A percentile compares a stretch with the other conserved stretches of the same genome.
phyloP scores from a whole-genome alignment of 2,113 vertebrate genomes.

The Microcebus ravelobensis region DNA sequence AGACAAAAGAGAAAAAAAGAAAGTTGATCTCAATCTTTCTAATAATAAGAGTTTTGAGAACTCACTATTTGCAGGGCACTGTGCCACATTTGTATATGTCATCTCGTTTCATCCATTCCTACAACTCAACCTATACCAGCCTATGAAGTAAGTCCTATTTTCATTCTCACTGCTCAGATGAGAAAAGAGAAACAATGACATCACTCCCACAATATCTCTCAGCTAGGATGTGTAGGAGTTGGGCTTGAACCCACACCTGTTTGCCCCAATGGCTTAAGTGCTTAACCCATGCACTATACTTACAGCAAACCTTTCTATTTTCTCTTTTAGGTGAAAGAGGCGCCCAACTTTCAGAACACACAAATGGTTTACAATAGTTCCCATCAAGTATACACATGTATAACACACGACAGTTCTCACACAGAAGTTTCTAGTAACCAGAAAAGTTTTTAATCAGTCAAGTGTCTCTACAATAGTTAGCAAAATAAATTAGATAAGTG shows the following conservation, averaged over 20 bases:
- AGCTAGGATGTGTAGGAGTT: neutral
- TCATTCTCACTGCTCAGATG: neutral
- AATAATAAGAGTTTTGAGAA: neutral
- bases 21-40: neutral
- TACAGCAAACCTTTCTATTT: neutral
- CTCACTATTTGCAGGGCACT: neutral
- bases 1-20: too few species aligned
- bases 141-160: neutral
- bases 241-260: neutral
- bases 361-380: neutral
- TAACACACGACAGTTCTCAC: neutral
- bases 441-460: conserved; percentile 2
- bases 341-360: neutral
- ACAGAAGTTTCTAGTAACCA: neutral
- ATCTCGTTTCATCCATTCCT: neutral
- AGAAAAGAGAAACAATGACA: neutral
- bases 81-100: neutral
- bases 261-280: neutral
- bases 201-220: neutral
- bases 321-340: neutral
- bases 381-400: neutral
- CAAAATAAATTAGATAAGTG: conserved; percentile 25
- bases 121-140: neutral
- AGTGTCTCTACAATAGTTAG: neutral
- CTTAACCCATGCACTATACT: neutral